Conservation (phyloP, 2,113 vertebrate genomes). For the Stomatorhinus ivindoensis region DNA sequence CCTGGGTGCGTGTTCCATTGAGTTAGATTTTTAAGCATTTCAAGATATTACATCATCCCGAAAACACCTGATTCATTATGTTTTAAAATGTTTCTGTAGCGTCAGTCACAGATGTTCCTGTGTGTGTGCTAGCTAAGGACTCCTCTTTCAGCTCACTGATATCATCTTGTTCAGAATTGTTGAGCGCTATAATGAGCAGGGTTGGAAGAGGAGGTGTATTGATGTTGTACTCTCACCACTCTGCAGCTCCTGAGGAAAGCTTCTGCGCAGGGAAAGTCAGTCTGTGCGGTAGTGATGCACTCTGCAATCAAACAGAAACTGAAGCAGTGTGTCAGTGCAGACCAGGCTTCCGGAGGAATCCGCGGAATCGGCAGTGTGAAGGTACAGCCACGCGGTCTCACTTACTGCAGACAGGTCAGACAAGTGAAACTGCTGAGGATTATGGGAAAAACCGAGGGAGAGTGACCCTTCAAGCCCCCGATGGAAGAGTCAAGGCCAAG, state of each 20-base stretch:
- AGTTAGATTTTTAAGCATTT: background rate
- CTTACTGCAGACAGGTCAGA: background rate
- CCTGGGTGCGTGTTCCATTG: background rate
- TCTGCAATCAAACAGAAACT: slow-evolving; percentile 83
- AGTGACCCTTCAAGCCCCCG: background rate
- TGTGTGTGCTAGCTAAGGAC: background rate
- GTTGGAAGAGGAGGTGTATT: background rate
- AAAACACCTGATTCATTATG: background rate
- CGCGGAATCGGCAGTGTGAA: slow-evolving; percentile 79
- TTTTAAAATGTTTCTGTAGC: background rate
- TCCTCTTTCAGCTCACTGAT: background rate
- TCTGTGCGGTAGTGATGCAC: slow-evolving; percentile 86
- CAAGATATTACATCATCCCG: background rate
- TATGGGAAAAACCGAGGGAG: background rate
- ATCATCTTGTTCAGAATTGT: background rate
- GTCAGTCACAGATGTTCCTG: background rate
- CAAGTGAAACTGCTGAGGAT: background rate
- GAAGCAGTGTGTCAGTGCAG: slow-evolving; percentile 85
- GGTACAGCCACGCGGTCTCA: slow-evolving; percentile 54
- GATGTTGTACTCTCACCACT: slow-evolving; percentile 24
- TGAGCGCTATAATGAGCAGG: background rate
- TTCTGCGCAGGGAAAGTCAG: slow-evolving; percentile 81
- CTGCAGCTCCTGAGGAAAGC: slow-evolving; percentile 70
- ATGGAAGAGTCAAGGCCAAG: background rate
- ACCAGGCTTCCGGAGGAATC: slow-evolving; percentile 84